These are phyloP conservation scores for Ichneumoninae sp. DNA, from an alignment of 2,888 invertebrate genomes.

Conservation along the genomic window DNA sequence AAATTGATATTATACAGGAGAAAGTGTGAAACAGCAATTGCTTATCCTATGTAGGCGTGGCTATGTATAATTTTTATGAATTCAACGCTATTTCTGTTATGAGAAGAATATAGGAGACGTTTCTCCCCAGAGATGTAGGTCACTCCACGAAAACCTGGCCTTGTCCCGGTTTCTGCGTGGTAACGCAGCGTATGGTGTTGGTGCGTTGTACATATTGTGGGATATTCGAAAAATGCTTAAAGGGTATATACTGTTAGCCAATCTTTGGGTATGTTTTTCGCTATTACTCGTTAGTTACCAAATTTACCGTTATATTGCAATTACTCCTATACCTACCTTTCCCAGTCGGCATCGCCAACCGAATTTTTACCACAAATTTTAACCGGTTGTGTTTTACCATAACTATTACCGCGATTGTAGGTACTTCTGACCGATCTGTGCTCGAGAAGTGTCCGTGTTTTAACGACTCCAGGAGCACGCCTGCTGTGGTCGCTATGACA, in stretches of 20 bases:
- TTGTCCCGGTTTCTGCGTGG: constrained; percentile 74
- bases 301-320: neutral
- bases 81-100: constrained; percentile 67
- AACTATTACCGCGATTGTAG: too few species aligned
- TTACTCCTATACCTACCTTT: neutral
- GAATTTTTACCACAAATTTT: too few species aligned
- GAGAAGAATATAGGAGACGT: constrained; percentile 39
- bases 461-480: too few species aligned
- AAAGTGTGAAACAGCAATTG: neutral
- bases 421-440: too few species aligned
- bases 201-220: neutral
- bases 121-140: constrained; percentile 69
- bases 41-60: neutral
- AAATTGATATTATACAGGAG: too few species aligned
- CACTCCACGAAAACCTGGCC: constrained; percentile 74
- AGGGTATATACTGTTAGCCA: neutral
- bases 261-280: neutral
- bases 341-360: too few species aligned
- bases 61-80: constrained; percentile 44
- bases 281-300: neutral
- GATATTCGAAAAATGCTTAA: neutral
- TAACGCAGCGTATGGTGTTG: constrained; percentile 28
- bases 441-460: too few species aligned
- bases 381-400: too few species aligned
- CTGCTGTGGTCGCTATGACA: too few species aligned